These are phyloP conservation scores for Desoria tigrina DNA, from an alignment of 2,888 invertebrate species.

Conservation along the genomic window DNA sequence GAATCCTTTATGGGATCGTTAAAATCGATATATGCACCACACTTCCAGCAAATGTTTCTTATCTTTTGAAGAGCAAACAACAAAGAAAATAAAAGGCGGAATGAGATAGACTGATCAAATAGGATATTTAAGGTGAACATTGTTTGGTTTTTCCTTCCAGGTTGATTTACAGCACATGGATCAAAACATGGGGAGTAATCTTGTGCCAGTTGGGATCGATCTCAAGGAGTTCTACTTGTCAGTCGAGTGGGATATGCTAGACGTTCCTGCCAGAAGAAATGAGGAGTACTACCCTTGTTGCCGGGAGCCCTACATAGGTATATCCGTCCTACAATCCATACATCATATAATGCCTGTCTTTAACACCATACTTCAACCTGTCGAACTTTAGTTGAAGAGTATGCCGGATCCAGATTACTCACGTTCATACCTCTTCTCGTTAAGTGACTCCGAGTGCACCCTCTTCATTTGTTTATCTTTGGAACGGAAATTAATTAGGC, in stretches of 20 bases:
- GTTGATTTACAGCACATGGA: conserved; percentile 87
- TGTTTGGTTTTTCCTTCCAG: conserved; percentile 58
- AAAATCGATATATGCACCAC: too few species aligned
- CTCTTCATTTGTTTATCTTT: too few species aligned
- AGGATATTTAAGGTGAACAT: neutral
- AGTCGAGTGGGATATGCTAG: conserved; percentile 96
- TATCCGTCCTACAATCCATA: too few species aligned
- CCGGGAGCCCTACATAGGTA: conserved; percentile 37
- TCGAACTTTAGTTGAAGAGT: too few species aligned
- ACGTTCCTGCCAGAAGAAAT: conserved; percentile 83
- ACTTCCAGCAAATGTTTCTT: too few species aligned
- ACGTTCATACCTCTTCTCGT: too few species aligned
- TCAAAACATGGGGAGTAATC: conserved; percentile 77
- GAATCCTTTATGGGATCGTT: too few species aligned
- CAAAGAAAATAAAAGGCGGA: neutral
- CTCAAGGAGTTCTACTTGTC: conserved; percentile 93
- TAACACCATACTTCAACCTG: too few species aligned
- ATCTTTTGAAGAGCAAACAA: neutral
- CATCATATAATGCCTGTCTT: too few species aligned
- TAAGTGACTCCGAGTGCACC: too few species aligned
- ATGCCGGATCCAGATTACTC: too few species aligned
- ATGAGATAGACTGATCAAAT: conserved; percentile 4
- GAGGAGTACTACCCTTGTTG: conserved; percentile 82
- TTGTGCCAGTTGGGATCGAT: conserved; percentile 86
- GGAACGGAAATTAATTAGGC: too few species aligned